phyloP scores from a whole-genome alignment of 2,888 invertebrate genomes.

The Steinernema hermaphroditum region DNA sequence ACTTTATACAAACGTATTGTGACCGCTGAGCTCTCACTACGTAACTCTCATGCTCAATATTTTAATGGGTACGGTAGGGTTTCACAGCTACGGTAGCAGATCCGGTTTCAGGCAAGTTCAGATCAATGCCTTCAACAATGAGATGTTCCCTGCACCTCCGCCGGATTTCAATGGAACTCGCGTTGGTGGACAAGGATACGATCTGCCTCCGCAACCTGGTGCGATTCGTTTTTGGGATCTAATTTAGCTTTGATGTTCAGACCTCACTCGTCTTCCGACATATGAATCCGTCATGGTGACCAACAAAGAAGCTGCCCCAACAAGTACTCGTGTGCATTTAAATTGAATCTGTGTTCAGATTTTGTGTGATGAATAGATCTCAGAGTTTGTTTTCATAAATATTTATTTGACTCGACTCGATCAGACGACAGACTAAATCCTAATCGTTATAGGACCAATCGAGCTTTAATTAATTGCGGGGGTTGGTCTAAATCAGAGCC shows the following conservation, averaged over 20 bases:
- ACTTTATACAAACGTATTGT: background rate
- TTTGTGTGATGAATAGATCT: too few relatives aligned
- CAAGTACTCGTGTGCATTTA: too few relatives aligned
- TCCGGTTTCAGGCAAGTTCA: conserved; percentile 16
- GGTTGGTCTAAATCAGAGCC: too few relatives aligned
- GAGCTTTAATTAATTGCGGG: too few relatives aligned
- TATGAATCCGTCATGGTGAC: conserved; percentile 7
- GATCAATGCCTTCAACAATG: conserved; percentile 29
- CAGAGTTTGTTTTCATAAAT: too few relatives aligned
- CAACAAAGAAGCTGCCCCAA: background rate
- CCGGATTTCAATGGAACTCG: background rate
- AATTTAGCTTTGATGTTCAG: background rate
- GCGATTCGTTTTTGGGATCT: background rate
- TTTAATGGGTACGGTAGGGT: background rate
- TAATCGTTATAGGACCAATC: too few relatives aligned
- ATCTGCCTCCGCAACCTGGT: background rate
- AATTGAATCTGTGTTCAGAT: too few relatives aligned
- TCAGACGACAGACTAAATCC: too few relatives aligned
- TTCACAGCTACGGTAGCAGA: too few relatives aligned
- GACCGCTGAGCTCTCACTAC: background rate
- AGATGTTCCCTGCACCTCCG: conserved; percentile 10
- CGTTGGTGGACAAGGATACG: background rate
- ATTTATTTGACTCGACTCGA: too few relatives aligned
- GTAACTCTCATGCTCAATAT: conserved; percentile 5
- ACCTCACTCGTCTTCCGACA: background rate